Conservation (phyloP, 2,888 invertebrate species). For the Papilio elwesi region DNA sequence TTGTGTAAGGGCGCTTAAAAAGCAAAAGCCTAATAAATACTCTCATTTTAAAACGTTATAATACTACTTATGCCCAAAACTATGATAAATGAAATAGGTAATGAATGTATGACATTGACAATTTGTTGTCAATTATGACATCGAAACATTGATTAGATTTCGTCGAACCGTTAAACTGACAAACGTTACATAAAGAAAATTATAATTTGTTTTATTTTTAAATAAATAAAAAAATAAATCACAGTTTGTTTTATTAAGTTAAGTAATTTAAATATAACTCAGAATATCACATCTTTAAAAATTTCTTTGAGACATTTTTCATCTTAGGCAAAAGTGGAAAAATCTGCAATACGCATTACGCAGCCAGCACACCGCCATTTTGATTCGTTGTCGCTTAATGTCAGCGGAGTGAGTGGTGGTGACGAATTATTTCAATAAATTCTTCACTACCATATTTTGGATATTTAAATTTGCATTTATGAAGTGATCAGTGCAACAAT, state of each 20-base stretch:
- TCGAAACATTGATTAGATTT: neutral
- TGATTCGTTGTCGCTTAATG: conserved; percentile 59
- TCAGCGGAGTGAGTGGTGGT: conserved; percentile 57
- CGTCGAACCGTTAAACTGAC: neutral
- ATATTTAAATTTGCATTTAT: conserved; percentile 64
- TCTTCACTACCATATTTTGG: conserved; percentile 53
- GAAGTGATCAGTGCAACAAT: conserved; percentile 65
- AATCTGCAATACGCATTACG: no score
- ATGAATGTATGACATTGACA: neutral
- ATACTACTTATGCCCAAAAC: conserved; percentile 5
- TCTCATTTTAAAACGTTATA: conserved; percentile 57
- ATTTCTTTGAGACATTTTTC: neutral
- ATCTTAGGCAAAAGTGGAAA: neutral
- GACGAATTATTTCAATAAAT: conserved; percentile 58
- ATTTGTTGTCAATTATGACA: conserved; percentile 3
- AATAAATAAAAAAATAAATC: no score
- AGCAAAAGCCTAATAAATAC: conserved; percentile 64
- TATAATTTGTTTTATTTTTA: neutral
- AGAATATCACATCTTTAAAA: no score
- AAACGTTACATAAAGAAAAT: neutral
- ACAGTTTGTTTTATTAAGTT: no score
- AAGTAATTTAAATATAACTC: no score
- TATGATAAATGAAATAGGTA: neutral
- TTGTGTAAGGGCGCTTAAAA: conserved; percentile 63
- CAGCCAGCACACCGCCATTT: conserved; percentile 69